Evolutionary conservation across 2,797 vertebrate genomes (phyloP).

Genomic region (Coregonus suidteri): DNA sequence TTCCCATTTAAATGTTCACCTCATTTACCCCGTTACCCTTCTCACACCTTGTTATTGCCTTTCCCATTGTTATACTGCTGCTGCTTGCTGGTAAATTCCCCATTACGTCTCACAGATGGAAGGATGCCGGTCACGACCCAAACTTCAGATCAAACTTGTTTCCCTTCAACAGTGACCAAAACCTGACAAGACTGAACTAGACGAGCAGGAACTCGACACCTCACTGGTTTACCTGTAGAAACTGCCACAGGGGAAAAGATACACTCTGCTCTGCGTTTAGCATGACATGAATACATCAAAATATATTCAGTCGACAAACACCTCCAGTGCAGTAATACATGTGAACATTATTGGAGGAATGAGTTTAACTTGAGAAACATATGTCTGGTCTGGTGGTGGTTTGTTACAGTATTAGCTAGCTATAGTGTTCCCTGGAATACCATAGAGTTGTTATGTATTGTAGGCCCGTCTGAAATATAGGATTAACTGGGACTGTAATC

Average conservation of each 20-base stretch:
- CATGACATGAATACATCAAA: background rate
- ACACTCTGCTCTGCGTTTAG: background rate
- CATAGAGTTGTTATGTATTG: background rate
- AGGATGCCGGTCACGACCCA: background rate
- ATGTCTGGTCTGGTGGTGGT: background rate
- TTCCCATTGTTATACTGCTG: background rate
- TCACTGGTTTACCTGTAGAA: background rate
- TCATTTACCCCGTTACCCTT: too few relatives aligned
- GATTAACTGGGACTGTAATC: background rate
- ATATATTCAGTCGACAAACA: background rate
- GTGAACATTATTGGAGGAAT: background rate
- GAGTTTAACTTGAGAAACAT: background rate
- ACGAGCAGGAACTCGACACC: constrained; percentile 27
- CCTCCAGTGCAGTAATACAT: background rate
- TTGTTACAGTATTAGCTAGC: background rate
- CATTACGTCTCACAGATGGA: background rate
- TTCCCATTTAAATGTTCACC: too few relatives aligned
- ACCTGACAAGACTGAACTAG: constrained; percentile 48
- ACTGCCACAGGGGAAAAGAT: constrained; percentile 41
- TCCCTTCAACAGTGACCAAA: constrained; percentile 11
- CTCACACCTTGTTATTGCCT: background rate
- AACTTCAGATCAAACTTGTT: background rate
- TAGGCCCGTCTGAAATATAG: background rate
- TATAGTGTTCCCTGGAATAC: background rate
- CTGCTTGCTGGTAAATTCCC: background rate